Percentiles rank a stretch among this genome's conserved stretches.
These are phyloP conservation scores for Sceliomorpha sp. DNA, from an alignment of 2,888 invertebrate species.

Conservation along the genomic window DNA sequence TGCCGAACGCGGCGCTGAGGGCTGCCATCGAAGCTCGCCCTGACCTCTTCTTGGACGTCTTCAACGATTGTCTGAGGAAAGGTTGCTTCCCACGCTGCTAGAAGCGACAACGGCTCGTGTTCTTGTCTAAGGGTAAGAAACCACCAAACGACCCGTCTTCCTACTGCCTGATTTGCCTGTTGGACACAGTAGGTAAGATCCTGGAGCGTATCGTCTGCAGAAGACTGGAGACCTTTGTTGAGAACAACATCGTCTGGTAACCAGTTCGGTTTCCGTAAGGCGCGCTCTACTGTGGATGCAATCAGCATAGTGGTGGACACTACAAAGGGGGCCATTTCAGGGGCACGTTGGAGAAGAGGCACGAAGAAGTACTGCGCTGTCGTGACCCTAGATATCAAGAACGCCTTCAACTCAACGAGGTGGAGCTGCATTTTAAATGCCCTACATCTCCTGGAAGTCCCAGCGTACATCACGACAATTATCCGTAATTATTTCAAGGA, in stretches of 20 bases:
- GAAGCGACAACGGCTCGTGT: slow-evolving; percentile 39
- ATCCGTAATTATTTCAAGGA: neutral
- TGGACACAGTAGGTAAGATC: slow-evolving; percentile 14
- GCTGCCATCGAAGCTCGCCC: too few species aligned
- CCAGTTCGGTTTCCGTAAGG: slow-evolving; percentile 48
- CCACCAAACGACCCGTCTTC: slow-evolving; percentile 23
- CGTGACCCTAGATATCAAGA: neutral
- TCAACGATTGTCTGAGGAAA: slow-evolving; percentile 16
- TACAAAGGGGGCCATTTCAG: slow-evolving; percentile 15
- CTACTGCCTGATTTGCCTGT: slow-evolving; percentile 7
- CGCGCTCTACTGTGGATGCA: slow-evolving; percentile 37
- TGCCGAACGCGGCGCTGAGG: too few species aligned
- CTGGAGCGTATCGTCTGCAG: slow-evolving; percentile 9
- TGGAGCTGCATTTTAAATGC: neutral
- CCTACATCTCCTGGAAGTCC: neutral
- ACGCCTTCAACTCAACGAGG: too few species aligned
- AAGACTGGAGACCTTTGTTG: slow-evolving; percentile 6
- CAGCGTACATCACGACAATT: too few species aligned
- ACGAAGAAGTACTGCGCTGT: slow-evolving; percentile 4
- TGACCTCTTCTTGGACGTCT: slow-evolving; percentile 38
- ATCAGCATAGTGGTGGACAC: slow-evolving; percentile 29
- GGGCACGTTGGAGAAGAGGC: slow-evolving; percentile 16
- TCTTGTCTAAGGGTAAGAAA: slow-evolving; percentile 34
- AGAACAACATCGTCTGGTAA: slow-evolving; percentile 13
- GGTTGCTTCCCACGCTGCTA: slow-evolving; percentile 42